Evolutionary conservation across 2,797 vertebrate species (phyloP), one percentile per base, ranked within the genome.

Genomic region (Urosaurus nigricauda): DNA sequence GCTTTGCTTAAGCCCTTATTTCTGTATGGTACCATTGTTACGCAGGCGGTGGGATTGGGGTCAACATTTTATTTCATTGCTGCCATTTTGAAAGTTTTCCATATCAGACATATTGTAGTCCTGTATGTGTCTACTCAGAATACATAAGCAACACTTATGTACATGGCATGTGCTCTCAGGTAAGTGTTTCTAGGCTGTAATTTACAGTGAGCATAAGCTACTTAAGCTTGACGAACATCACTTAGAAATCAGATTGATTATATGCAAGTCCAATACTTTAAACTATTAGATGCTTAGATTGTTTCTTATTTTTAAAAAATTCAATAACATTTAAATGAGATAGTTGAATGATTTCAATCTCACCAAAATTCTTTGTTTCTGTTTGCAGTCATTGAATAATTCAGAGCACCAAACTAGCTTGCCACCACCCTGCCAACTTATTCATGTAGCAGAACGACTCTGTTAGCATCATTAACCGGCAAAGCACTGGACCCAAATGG

Each of bases 401-500:
- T 86, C 47, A 53, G 70, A 32, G 70, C 29, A 19, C 32, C 58
- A 80, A 75, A 82, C 37, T 35, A 73, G 14, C 74, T 43, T 47
- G 0, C 0, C 24, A 7, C 21, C 17, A 56, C 70, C 40, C 32
- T 14, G 60, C 0, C 0, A 13, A 53, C 0, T 0, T 0, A 2
- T 56, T 70, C 9, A 24, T 0, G 0, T 0, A 77, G 63, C 40
- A 83, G 43, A 83, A 68, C 58, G 74, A 40, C 68, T 86, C 73
- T 47, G 56, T 79, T 65, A 58, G n/a, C 81, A 82, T 47, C 47
- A 0, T 16, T n/a, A 14, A 35, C 87, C n/a, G 32, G 70, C 35
- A 83, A 53, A 0, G 0, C 32, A 26, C 17, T 16, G 16, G 81
- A 47, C 37, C 90, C 84, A 77, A 80, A 63, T 43, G 80, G 51